A percentile compares a stretch with the other conserved stretches of the same genome.
phyloP scores from a whole-genome alignment of 2,113 vertebrate genomes.

The Gobiocypris rarus region DNA sequence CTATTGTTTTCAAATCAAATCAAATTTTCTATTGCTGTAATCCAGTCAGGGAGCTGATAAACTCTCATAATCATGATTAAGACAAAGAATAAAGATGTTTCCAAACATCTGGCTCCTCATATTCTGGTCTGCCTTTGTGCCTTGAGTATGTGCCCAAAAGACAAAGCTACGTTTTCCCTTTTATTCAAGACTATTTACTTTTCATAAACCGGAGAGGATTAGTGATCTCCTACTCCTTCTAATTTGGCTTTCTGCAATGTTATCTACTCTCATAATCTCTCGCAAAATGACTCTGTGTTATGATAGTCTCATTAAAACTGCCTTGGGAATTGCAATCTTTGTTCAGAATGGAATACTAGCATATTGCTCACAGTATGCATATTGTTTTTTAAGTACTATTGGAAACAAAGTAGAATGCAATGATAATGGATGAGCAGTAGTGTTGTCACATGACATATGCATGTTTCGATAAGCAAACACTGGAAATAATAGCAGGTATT shows the following conservation, averaged over 20 bases:
- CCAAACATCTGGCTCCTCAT: not conserved
- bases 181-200: not conserved
- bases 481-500: not conserved
- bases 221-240: not conserved
- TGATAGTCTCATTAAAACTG: not conserved
- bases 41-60: not conserved
- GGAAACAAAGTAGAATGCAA: not conserved
- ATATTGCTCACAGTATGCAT: not conserved
- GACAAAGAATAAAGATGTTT: not conserved
- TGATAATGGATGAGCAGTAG: not conserved
- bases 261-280: conserved; percentile 9
- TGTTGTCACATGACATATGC: not conserved
- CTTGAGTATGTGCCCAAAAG: not conserved
- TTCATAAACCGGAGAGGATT: conserved; percentile 7
- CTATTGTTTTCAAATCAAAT: not conserved
- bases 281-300: not conserved
- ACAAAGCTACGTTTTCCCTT: not conserved
- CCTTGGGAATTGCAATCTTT: not conserved
- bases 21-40: conserved; percentile 34
- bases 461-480: no score
- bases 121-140: not conserved
- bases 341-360: not conserved
- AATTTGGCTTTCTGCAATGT: not conserved
- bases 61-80: not conserved
- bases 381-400: not conserved